Evolutionary conservation across 2,888 invertebrate genomes (phyloP), one percentile per base, ranked within the genome.

Genomic region (Euzophera pinguis): DNA sequence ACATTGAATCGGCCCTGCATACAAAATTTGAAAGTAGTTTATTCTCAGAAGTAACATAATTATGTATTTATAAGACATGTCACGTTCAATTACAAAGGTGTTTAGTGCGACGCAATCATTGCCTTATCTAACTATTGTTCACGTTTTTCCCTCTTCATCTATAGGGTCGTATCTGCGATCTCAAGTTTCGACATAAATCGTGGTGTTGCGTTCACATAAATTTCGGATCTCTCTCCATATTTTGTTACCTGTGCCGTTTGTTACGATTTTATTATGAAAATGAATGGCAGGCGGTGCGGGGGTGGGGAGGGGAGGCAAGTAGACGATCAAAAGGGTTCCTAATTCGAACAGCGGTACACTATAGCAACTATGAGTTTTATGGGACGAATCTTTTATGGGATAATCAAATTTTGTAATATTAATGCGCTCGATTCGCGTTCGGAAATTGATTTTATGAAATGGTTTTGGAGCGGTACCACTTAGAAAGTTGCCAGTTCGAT

Each of bases 211-310:
- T 79, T 79, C 76, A 65, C 80, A 84, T 88, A 87, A 88, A 89
- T 89, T 77, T 71, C 64, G 75, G 75, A 78, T 84, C 85, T 81
- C 77, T 81, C 85, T 89, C 88, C 87, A 88, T 88, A 88, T 88
- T 88, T 88, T 78, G 86, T 84, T 90, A 89, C 89, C 89, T 90
- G 85, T 68, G 73, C 81, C 84, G 85, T 88, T 88, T 87, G 88
- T 88, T 88, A 83, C 89, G 85, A 89, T 89, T 89, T 89, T 89
- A 89, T 89, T 89, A 90, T 89, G 89, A 90, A 88, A 89, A 90
- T 90, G 89, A 89, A 89, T 87, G 89, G 87, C 84, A 83, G 80
- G 69, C 73, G 76, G 69, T 67, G 64, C 68, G 60, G 67, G 59
- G 60, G 51, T 64, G 61, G 62, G 60, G 58, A 59, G 50, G 67